Evolutionary conservation across 2,888 invertebrate genomes (phyloP).

Genomic region (Ectobius pallidus): DNA sequence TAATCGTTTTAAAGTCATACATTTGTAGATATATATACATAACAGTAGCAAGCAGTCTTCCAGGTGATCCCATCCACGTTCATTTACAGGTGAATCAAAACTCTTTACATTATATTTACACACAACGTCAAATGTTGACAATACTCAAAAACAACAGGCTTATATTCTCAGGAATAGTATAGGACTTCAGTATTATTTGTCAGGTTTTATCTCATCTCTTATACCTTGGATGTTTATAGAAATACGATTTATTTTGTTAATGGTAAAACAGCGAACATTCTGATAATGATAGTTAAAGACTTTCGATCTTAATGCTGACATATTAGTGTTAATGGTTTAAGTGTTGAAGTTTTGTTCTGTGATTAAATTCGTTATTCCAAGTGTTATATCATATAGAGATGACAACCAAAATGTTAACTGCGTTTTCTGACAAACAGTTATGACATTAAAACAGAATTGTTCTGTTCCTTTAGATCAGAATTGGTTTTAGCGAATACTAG

Average conservation of each 20-base stretch:
- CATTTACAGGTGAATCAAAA: constrained; percentile 8
- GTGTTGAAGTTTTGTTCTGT: constrained; percentile 5
- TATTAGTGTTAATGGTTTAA: neutral
- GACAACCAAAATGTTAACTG: too few species aligned
- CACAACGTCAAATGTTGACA: neutral
- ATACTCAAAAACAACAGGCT: constrained; percentile 18
- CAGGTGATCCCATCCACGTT: neutral
- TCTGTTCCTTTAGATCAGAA: too few species aligned
- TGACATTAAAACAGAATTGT: too few species aligned
- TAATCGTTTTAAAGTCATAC: too few species aligned
- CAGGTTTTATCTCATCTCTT: neutral
- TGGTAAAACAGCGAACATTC: neutral
- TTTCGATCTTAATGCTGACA: neutral
- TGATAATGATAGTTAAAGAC: neutral
- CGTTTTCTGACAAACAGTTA: too few species aligned
- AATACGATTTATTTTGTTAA: neutral
- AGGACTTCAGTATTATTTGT: constrained; percentile 23
- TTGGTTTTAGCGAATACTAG: too few species aligned
- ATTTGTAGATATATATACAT: too few species aligned
- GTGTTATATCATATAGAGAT: too few species aligned
- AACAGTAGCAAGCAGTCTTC: constrained; percentile 14
- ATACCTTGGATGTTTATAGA: too few species aligned
- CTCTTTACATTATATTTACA: neutral
- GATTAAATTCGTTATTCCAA: neutral
- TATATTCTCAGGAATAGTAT: constrained; percentile 23